Percentiles rank a stretch among this genome's conserved stretches.
Evolutionary conservation across 1,140 invertebrate genomes (phyloP).

Genomic region (Polypedilum pembai): DNA sequence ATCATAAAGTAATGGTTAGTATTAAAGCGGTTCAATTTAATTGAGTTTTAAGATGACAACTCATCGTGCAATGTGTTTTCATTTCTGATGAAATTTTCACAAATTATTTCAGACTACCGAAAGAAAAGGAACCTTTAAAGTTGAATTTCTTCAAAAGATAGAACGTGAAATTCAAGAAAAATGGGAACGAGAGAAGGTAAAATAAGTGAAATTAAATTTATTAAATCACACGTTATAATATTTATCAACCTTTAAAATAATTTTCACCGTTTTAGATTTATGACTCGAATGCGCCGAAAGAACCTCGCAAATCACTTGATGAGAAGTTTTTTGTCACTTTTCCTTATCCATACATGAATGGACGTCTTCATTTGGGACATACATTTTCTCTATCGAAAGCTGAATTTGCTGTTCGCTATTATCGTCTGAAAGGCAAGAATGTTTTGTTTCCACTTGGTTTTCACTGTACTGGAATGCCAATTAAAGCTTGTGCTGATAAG

Average conservation of each 20-base stretch:
- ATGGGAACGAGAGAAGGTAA: slow-evolving; percentile 66
- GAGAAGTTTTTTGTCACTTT: slow-evolving; percentile 93
- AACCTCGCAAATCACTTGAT: slow-evolving; percentile 47
- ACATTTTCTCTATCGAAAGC: slow-evolving; percentile 96
- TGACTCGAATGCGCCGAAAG: slow-evolving; percentile 67
- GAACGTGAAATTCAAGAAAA: slow-evolving; percentile 73
- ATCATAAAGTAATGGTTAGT: too few species aligned
- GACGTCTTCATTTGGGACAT: slow-evolving; percentile 92
- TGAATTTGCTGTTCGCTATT: slow-evolving; percentile 88
- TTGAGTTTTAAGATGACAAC: not conserved
- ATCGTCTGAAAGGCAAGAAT: slow-evolving; percentile 83
- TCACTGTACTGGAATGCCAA: slow-evolving; percentile 97
- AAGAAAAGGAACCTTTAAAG: slow-evolving; percentile 87
- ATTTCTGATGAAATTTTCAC: slow-evolving; percentile 14
- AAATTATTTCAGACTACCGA: slow-evolving; percentile 46
- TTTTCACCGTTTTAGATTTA: slow-evolving; percentile 45
- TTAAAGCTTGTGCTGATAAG: slow-evolving; percentile 97
- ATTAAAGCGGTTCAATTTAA: not conserved
- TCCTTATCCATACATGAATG: slow-evolving; percentile 99
- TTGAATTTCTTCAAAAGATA: slow-evolving; percentile 81
- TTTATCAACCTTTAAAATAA: not conserved
- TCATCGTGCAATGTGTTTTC: not conserved
- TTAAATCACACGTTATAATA: not conserved
- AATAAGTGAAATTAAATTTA: not conserved
- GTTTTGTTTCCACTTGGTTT: slow-evolving; percentile 97